These are phyloP conservation scores for Chloroceryle inda DNA, from an alignment of 2,797 vertebrate genomes.

Conservation along the genomic window DNA sequence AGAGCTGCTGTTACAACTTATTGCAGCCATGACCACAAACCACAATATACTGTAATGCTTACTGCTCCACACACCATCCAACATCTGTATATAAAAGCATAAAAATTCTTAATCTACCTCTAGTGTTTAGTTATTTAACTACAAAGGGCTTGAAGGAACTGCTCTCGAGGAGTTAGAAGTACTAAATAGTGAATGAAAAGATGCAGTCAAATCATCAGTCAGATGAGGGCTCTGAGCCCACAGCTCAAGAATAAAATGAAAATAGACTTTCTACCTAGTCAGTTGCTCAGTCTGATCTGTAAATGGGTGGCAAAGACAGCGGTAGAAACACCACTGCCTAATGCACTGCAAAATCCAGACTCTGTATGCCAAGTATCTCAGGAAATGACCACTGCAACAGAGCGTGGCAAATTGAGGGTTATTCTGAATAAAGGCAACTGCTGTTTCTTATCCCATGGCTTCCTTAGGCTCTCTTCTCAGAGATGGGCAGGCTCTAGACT, in stretches of 20 bases:
- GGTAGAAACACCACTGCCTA: not conserved
- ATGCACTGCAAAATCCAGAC: not conserved
- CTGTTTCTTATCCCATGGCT: not conserved
- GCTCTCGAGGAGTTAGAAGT: not conserved
- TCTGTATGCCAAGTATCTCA: too few relatives aligned
- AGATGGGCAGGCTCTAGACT: not conserved
- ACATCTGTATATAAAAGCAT: not conserved
- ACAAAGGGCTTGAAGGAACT: not conserved
- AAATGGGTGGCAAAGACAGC: not conserved
- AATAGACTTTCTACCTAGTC: not conserved
- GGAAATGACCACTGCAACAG: rapidly evolving
- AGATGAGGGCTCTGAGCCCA: not conserved
- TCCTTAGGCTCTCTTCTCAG: not conserved
- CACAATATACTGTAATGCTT: not conserved
- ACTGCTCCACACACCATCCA: not conserved
- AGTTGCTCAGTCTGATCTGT: not conserved
- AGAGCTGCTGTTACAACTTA: not conserved
- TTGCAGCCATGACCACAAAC: not conserved
- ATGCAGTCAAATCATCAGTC: not conserved
- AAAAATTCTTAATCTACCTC: not conserved
- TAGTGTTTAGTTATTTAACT: not conserved
- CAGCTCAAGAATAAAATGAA: not conserved
- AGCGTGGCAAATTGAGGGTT: not conserved
- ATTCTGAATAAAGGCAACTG: not conserved
- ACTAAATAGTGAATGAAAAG: not conserved